phyloP scores from a whole-genome alignment of 2,113 vertebrate species.

The Abramis brama region DNA sequence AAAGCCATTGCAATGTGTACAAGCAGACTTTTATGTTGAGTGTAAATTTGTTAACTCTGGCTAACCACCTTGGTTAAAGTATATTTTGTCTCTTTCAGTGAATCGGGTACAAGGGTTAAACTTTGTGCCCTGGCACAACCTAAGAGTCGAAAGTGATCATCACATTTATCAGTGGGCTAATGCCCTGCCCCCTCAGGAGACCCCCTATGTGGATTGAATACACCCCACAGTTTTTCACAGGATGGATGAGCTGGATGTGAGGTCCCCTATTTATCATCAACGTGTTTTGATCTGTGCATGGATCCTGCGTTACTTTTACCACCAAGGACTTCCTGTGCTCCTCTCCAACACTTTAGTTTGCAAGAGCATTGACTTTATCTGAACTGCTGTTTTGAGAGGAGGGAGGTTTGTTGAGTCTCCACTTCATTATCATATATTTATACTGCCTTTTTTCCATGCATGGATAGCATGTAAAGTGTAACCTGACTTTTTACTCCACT shows the following conservation, averaged over 20 bases:
- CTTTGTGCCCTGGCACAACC: constrained; percentile 18
- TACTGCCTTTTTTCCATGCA: constrained; percentile 45
- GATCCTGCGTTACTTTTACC: constrained; percentile 63
- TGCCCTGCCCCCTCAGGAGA: constrained; percentile 8
- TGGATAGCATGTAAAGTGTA: constrained; percentile 63
- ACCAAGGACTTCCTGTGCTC: constrained; percentile 69
- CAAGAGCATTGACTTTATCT: constrained; percentile 62
- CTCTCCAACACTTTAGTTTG: constrained; percentile 56
- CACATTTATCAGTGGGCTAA: constrained; percentile 33
- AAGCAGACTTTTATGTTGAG: background rate
- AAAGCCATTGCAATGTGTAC: background rate
- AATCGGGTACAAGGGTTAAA: constrained; percentile 20
- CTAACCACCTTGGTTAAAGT: background rate
- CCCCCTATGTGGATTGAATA: constrained; percentile 51
- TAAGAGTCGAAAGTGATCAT: constrained; percentile 25
- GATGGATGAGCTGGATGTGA: constrained; percentile 77
- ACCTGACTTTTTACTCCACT: constrained; percentile 64
- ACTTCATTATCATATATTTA: constrained; percentile 44
- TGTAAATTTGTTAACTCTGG: background rate
- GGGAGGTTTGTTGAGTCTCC: background rate
- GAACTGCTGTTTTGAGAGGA: constrained; percentile 46
- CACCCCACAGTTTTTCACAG: constrained; percentile 62
- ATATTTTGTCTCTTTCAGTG: constrained; percentile 48
- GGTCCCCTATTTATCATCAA: constrained; percentile 56
- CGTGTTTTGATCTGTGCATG: constrained; percentile 62